Base-by-base conservation (phyloP, 37 sponge, comb jelly and placozoan species). In the Eunapius fragilis region DNA sequence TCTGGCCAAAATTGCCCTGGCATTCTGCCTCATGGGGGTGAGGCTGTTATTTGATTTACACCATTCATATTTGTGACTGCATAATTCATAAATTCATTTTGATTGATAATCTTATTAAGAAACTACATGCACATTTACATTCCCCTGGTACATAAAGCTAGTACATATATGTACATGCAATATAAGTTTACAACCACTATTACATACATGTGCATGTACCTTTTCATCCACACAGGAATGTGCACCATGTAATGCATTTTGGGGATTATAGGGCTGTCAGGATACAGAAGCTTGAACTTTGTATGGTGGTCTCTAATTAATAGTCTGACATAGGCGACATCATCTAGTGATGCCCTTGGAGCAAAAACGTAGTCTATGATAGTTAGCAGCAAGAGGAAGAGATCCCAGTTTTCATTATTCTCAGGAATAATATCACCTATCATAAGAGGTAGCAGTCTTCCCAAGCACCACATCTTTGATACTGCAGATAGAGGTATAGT, bases 401-500 rank as follows among this genome's bases (percentile, higher is more conserved):
- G 85, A 0, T 80, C 68, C 90, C 90, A 93, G 38, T 88, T 19
- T 2, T 0, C 68, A 25, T 90, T 68, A 26, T 87, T 82, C 34
- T 84, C 82, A 14, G 72, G 68, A 31, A 94, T 86, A 28, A 76
- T 45, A 23, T 85, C 75, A 2, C 94, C 91, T 79, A 94, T 47
- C 31, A 94, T 2, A 11, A 94, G 58, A 23, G 94, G 94, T 3
- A 90, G 82, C 30, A 78, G 50, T 28, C 91, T 27, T 27, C 77
- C 89, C 6, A 94, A 76, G 76, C 92, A 87, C 88, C 94, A 94
- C 83, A 91, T 81, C 72, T 94, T 82, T 3, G 86, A 41, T 58
- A 91, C 94, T 73, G 50, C 22, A 83, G 25, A 35, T 27, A 73
- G 24, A 17, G 31, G 23, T 25, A 25, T 33, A 70, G 23, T 25